A percentile compares a stretch with the other conserved stretches of the same genome.
These are phyloP conservation scores for Passer domesticus DNA, from an alignment of 2,113 vertebrate species.

Conservation along the genomic window DNA sequence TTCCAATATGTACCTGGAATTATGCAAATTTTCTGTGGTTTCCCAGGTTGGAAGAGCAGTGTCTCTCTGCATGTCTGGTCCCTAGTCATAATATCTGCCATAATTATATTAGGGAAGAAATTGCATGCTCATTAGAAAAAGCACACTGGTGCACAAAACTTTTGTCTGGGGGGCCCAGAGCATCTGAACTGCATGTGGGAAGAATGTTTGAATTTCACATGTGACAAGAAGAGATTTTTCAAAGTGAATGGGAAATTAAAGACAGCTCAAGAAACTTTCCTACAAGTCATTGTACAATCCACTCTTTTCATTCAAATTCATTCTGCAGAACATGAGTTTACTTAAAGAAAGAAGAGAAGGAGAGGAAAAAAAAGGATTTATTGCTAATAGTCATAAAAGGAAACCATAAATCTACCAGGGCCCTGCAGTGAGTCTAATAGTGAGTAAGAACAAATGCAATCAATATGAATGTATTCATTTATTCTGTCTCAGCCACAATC, in stretches of 20 bases:
- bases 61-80: not conserved
- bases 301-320: not conserved
- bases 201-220: not conserved
- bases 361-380: not conserved
- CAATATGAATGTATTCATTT: slow-evolving; percentile 59
- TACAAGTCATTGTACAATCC: not conserved
- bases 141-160: not conserved
- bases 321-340: not conserved
- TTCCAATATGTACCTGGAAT: not conserved
- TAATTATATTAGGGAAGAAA: not conserved
- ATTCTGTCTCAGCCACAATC: slow-evolving; percentile 40
- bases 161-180: not conserved
- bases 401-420: slow-evolving; percentile 34
- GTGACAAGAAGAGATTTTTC: not conserved
- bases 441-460: slow-evolving; percentile 51
- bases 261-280: not conserved
- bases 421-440: not conserved
- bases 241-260: slow-evolving; percentile 13
- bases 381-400: slow-evolving; percentile 36
- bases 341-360: not conserved
- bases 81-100: not conserved
- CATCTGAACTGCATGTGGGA: not conserved
- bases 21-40: slow-evolving; percentile 7
- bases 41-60: not conserved
- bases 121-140: slow-evolving; percentile 1